Conservation (phyloP, 2,888 invertebrate genomes). For the Torymus texanus region DNA sequence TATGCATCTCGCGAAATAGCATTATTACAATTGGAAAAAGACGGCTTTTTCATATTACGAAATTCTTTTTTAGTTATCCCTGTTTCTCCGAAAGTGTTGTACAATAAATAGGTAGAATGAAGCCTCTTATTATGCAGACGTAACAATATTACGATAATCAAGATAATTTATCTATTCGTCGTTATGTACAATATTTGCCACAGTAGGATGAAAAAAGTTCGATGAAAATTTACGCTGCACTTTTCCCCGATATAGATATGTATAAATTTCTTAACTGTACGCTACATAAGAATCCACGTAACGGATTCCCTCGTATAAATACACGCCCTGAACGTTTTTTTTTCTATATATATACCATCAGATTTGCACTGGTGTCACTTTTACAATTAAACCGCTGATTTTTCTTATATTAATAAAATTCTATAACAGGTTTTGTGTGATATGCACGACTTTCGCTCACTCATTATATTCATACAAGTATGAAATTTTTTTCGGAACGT, state of each 20-base stretch:
- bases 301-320: constrained; percentile 41
- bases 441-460: constrained; percentile 32
- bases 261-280: constrained; percentile 51
- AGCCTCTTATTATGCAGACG: constrained; percentile 8
- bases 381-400: constrained; percentile 7
- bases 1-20: neutral
- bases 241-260: constrained; percentile 46
- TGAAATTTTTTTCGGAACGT: constrained; percentile 10
- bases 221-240: constrained; percentile 32
- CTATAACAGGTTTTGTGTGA: constrained; percentile 34
- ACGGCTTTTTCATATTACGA: neutral
- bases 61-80: constrained; percentile 12
- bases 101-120: constrained; percentile 17
- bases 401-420: constrained; percentile 29
- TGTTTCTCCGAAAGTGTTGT: constrained; percentile 37
- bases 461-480: constrained; percentile 5
- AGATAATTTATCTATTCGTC: neutral
- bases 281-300: constrained; percentile 25
- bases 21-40: neutral
- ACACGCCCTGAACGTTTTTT: constrained; percentile 19
- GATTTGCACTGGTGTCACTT: constrained; percentile 44
- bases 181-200: constrained; percentile 22
- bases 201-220: constrained; percentile 12
- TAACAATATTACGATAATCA: neutral
- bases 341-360: constrained; percentile 13